Base-by-base conservation (phyloP, 2,113 vertebrate genomes). In the Nematolebias whitei region DNA sequence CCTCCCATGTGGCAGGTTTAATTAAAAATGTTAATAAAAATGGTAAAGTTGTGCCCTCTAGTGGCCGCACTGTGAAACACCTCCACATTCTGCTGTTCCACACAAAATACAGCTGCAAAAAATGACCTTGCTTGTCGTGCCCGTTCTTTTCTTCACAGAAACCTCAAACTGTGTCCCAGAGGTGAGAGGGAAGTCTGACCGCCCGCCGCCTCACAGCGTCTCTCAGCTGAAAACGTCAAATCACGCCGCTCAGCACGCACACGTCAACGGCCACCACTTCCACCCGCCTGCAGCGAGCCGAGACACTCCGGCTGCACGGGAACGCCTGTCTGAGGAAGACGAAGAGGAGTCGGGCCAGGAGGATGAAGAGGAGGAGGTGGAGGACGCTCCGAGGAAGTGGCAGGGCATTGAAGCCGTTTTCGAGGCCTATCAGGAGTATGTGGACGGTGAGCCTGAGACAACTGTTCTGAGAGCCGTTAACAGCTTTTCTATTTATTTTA, bases 361-460 rank as follows among this genome's bases (percentile, higher is more conserved):
- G 0, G 87, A 83, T 12, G 82, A 85, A 35, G 91, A 92, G 0
- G 85, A 80, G 2, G 85, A 87, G 18, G 79, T 70, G 4, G 85
- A 87, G 60, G 93, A 91, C 52, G 83, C 89, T 62, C 93, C 90
- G 61, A 94, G 93, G 56, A 89, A 79, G 87, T 99, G 97, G 97
- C 94, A 94, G 67, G 97, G 97, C 49, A 98, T 99, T 10, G 97
- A 98, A 91, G 92, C 95, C 26, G 89, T 98, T 80, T 96, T 98
- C 78, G 96, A 98, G 85, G 95, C 97, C 68, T 98, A 98, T 84
- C 96, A 98, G 82, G 96, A 98, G 57, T 95, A 99, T 20, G 90
- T 94, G 68, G 97, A 98, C 83, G 97, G 97, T 99, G 79, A 83
- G 89, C 82, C 43, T n/a, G 43, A 44, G 14, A 43, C 40, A 43